Evolutionary conservation across 2,113 vertebrate genomes (phyloP).

Genomic region (Chitala chitala): DNA sequence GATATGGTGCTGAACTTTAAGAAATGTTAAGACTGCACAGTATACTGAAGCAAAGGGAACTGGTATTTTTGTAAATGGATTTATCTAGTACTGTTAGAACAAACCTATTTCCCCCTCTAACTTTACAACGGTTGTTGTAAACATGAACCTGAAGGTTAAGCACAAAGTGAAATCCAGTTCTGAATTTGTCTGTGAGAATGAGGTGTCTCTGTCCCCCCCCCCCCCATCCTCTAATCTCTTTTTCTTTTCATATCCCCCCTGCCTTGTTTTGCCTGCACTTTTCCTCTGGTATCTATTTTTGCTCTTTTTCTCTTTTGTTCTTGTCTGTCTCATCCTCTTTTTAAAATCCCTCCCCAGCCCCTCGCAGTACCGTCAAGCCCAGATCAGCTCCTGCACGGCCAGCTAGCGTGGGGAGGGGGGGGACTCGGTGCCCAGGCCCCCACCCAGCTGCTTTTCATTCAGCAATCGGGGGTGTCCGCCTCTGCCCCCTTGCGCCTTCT

Average conservation of each 20-base stretch:
- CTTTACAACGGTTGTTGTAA: no score
- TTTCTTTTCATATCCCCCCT: constrained; percentile 5
- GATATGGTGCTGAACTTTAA: no score
- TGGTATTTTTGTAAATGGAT: no score
- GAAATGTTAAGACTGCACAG: no score
- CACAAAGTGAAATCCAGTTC: no score
- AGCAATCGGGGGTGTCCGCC: constrained; percentile 37
- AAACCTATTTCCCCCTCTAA: no score
- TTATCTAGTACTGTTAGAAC: no score
- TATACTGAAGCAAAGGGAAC: no score
- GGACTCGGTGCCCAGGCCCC: constrained; percentile 6
- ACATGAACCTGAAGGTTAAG: no score
- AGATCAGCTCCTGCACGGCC: constrained; percentile 43
- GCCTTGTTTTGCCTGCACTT: neutral
- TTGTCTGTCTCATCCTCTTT: neutral
- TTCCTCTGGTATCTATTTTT: neutral
- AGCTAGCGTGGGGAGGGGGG: constrained; percentile 38
- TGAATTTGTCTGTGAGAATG: constrained; percentile 5
- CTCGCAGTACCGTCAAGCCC: constrained; percentile 34
- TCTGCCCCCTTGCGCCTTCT: constrained; percentile 24
- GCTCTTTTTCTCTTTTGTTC: neutral
- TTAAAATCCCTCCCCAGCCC: constrained; percentile 32
- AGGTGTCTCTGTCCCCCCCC: constrained; percentile 11
- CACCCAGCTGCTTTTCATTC: constrained; percentile 46
- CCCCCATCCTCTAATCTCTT: neutral